phyloP scores from a whole-genome alignment of 2,888 invertebrate species.

The Maniola hyperantus region DNA sequence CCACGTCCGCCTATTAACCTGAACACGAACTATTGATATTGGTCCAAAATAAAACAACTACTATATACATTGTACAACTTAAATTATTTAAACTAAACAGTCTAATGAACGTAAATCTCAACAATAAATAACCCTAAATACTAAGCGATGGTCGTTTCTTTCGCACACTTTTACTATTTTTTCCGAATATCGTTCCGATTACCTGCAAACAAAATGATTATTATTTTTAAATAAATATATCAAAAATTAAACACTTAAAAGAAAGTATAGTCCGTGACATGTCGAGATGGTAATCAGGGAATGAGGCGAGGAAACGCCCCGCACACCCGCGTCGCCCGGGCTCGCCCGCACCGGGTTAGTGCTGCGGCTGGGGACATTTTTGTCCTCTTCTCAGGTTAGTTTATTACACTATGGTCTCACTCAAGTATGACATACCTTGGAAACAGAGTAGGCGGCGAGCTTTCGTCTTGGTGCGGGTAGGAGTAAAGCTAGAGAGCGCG shows the following conservation, averaged over 20 bases:
- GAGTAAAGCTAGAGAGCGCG: conserved; percentile 87
- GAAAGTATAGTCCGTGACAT: no score
- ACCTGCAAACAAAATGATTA: conserved; percentile 61
- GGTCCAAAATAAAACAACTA: neutral
- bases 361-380: no score
- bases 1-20: neutral
- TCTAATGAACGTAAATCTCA: conserved; percentile 56
- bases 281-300: no score
- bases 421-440: conserved; percentile 79
- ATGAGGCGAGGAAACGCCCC: no score
- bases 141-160: conserved; percentile 90
- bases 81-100: conserved; percentile 55
- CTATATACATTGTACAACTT: conserved; percentile 11
- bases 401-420: no score
- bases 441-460: conserved; percentile 89
- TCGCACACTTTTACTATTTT: conserved; percentile 88
- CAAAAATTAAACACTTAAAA: no score
- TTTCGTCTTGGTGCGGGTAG: conserved; percentile 87
- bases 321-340: no score
- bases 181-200: conserved; percentile 90
- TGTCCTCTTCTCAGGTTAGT: no score
- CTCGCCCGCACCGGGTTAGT: no score
- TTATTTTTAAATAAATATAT: neutral
- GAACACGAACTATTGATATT: neutral
- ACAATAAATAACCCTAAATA: conserved; percentile 79